phyloP scores from a whole-genome alignment of 64 coral and sea anemone species.

The Astreopora myriophthalma region DNA sequence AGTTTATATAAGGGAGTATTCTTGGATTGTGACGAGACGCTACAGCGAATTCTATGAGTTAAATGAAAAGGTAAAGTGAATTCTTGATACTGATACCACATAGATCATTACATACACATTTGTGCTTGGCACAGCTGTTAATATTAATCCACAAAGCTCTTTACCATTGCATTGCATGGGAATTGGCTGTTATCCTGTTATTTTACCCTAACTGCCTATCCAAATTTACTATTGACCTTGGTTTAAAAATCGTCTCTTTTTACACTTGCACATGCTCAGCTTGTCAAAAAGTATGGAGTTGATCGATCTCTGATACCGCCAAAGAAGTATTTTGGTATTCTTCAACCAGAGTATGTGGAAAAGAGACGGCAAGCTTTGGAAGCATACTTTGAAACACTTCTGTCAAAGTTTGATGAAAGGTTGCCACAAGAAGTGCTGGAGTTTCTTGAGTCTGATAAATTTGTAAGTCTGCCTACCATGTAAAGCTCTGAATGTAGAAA shows the following conservation, averaged over 20 bases:
- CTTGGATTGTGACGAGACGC: conserved; percentile 84
- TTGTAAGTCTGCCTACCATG: conserved; percentile 79
- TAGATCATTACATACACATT: no score
- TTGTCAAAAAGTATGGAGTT: conserved; percentile 70
- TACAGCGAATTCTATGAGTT: conserved; percentile 92
- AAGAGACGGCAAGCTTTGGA: conserved; percentile 77
- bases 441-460: conserved; percentile 85
- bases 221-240: neutral
- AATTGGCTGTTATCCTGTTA: no score
- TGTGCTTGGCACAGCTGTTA: no score
- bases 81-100: no score
- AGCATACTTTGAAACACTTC: conserved; percentile 57
- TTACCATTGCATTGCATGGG: no score
- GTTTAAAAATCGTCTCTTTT: neutral
- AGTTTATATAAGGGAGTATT: conserved; percentile 90
- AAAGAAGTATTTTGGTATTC: conserved; percentile 88
- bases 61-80: conserved; percentile 81
- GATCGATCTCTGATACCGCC: conserved; percentile 69
- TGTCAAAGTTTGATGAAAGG: conserved; percentile 75
- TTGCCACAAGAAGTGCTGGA: conserved; percentile 63
- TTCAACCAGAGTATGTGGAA: conserved; percentile 91
- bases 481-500: no score
- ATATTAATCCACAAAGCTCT: no score
- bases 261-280: conserved; percentile 28
- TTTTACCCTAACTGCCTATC: neutral